phyloP scores from a whole-genome alignment of 2,113 vertebrate genomes.

The Spea bombifrons region DNA sequence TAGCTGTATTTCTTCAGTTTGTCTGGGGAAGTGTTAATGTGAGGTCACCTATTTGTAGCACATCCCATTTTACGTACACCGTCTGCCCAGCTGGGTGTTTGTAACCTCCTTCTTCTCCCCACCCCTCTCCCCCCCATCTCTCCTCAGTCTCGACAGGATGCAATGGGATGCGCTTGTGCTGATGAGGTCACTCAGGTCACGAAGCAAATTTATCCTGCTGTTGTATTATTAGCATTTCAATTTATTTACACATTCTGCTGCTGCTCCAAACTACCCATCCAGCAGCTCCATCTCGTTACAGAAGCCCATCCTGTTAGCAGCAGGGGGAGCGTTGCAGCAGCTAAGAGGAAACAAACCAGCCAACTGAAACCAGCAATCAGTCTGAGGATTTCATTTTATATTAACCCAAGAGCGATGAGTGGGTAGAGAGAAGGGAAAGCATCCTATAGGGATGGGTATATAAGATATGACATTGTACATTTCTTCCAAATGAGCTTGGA shows the following conservation, averaged over 20 bases:
- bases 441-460: conserved; percentile 5
- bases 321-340: conserved; percentile 36
- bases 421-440: conserved; percentile 17
- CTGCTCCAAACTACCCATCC: conserved; percentile 46
- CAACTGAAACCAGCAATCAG: conserved; percentile 43
- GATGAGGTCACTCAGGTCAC: conserved; percentile 35
- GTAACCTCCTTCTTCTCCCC: not conserved
- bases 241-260: conserved; percentile 51
- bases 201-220: conserved; percentile 43
- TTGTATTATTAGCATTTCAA: conserved; percentile 50
- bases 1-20: not conserved
- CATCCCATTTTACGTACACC: not conserved
- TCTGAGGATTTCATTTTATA: conserved; percentile 34
- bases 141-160: conserved; percentile 11
- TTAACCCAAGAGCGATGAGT: conserved; percentile 34
- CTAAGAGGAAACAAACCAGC: conserved; percentile 16
- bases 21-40: conserved; percentile 16
- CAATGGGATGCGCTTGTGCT: conserved; percentile 28
- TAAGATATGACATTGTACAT: not conserved
- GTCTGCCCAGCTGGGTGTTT: conserved; percentile 15
- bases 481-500: not conserved
- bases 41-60: conserved; percentile 26
- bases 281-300: conserved; percentile 47
- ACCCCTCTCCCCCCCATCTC: not conserved
- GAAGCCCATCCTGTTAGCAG: conserved; percentile 45